Percentiles rank a stretch among this genome's conserved stretches.
Conservation (phyloP, 1,140 invertebrate species). For the Drosophila orena region DNA sequence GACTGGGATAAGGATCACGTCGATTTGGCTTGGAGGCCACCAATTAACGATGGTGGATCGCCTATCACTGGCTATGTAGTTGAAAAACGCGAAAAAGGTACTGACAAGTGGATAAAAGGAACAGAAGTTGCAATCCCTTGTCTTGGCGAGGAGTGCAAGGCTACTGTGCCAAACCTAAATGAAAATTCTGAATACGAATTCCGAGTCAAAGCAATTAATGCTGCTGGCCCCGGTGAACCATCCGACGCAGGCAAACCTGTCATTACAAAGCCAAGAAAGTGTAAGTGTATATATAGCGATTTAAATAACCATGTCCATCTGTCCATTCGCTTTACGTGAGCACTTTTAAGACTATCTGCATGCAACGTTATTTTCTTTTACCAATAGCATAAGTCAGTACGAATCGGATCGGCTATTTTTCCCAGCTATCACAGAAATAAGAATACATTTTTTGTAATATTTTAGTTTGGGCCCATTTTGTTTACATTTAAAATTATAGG, state of each 20-base stretch:
- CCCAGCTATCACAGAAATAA: no score
- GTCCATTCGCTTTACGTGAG: no score
- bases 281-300: constrained; percentile 86
- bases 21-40: constrained; percentile 96
- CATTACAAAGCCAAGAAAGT: constrained; percentile 95
- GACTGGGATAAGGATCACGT: constrained; percentile 98
- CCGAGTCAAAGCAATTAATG: constrained; percentile 97
- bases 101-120: constrained; percentile 94
- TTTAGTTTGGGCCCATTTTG: no score
- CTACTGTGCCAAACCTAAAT: constrained; percentile 94
- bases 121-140: constrained; percentile 87
- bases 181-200: constrained; percentile 99
- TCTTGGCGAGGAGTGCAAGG: constrained; percentile 89
- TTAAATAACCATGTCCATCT: no score
- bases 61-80: constrained; percentile 97
- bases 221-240: constrained; percentile 96
- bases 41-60: constrained; percentile 94
- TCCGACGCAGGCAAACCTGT: constrained; percentile 96
- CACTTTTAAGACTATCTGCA: no score
- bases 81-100: constrained; percentile 96
- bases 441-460: no score
- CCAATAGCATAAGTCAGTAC: no score
- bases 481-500: no score
- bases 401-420: no score
- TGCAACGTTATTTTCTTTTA: no score